These are phyloP conservation scores for Gila orcuttii DNA, from an alignment of 2,113 vertebrate genomes.

Conservation along the genomic window DNA sequence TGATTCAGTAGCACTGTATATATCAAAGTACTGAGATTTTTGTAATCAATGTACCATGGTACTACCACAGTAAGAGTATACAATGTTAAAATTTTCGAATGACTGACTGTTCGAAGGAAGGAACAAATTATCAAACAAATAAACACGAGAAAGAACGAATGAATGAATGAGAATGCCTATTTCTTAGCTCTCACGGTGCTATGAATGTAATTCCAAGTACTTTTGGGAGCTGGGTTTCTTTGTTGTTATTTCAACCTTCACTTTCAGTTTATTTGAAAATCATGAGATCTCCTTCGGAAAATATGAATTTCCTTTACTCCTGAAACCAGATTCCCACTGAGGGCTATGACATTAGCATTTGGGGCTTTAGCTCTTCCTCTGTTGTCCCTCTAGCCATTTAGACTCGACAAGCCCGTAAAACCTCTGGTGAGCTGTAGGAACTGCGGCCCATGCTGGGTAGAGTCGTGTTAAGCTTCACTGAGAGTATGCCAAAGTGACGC, in stretches of 20 bases:
- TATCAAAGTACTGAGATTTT: not conserved
- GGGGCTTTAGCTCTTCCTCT: constrained; percentile 21
- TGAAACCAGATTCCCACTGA: constrained; percentile 27
- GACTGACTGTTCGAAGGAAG: too few species aligned
- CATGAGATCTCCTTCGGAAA: not conserved
- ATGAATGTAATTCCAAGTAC: not conserved
- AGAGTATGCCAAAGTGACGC: constrained; percentile 49
- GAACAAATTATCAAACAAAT: not conserved
- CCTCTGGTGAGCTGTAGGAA: constrained; percentile 38
- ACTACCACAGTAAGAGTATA: not conserved
- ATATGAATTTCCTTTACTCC: not conserved
- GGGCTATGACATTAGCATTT: constrained; percentile 9
- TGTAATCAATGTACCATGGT: not conserved
- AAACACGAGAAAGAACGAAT: not conserved
- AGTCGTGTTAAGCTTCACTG: constrained; percentile 31
- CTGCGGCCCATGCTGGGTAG: constrained; percentile 36
- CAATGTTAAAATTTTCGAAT: not conserved
- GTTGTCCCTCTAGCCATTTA: constrained; percentile 15
- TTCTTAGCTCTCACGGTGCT: not conserved
- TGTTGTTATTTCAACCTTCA: not conserved
- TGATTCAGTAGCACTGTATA: not conserved
- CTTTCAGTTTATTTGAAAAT: constrained; percentile 22
- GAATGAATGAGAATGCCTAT: not conserved
- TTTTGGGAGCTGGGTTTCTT: not conserved
- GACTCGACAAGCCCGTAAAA: constrained; percentile 11